Evolutionary conservation across 2,113 vertebrate genomes (phyloP).

Genomic region (Coptodon rendalli): DNA sequence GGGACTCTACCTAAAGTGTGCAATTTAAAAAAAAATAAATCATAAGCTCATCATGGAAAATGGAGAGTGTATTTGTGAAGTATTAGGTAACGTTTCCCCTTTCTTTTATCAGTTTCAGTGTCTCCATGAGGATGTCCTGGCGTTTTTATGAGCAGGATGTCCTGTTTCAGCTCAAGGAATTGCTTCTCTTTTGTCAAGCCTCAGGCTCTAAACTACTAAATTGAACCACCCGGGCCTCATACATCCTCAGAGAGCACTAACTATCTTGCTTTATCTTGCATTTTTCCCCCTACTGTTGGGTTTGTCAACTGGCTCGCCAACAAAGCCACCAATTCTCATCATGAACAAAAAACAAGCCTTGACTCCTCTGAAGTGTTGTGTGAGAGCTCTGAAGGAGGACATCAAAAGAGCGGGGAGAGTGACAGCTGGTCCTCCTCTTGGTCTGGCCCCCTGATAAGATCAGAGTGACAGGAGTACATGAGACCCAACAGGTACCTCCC

Average conservation of each 20-base stretch:
- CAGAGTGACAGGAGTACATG: conserved; percentile 62
- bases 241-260: conserved; percentile 37
- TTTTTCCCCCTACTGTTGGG: not conserved
- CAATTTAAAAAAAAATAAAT: not conserved
- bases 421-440: conserved; percentile 72
- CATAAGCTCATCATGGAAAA: not conserved
- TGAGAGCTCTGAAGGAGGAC: conserved; percentile 34
- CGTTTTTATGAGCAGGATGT: conserved; percentile 62
- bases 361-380: conserved; percentile 30
- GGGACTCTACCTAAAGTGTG: not conserved
- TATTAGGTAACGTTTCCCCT: conserved; percentile 27
- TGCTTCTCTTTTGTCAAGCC: conserved; percentile 47
- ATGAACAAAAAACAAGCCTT: conserved; percentile 43
- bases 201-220: conserved; percentile 40
- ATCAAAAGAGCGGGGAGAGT: conserved; percentile 63
- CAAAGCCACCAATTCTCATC: conserved; percentile 42
- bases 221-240: conserved; percentile 1
- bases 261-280: conserved; percentile 38
- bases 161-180: conserved; percentile 44
- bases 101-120: conserved; percentile 27
- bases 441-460: conserved; percentile 69
- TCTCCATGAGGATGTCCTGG: conserved; percentile 45
- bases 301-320: conserved; percentile 21
- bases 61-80: not conserved
- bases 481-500: conserved; percentile 56